Percentiles rank a stretch among this genome's conserved stretches.
These are phyloP conservation scores for fruit fly (Drosophila melanogaster) DNA, from an alignment of 1,140 invertebrate species.

Conservation along the genomic window DNA sequence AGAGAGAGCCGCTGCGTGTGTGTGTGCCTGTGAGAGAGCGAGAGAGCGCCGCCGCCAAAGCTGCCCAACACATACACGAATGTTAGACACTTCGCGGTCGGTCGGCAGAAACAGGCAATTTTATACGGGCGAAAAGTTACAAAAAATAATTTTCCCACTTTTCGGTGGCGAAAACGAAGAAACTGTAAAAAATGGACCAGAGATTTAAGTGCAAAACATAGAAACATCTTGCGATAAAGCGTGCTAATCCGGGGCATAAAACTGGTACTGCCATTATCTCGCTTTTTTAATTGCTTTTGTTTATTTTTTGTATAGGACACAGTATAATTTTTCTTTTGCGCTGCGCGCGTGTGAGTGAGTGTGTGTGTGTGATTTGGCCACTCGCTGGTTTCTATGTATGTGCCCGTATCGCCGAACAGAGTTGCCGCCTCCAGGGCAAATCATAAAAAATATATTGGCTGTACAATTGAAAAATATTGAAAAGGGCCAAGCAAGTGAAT, in stretches of 20 bases:
- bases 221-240: constrained; percentile 51
- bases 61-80: constrained; percentile 78
- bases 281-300: constrained; percentile 80
- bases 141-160: constrained; percentile 60
- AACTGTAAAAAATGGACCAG: constrained; percentile 6
- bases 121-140: constrained; percentile 70
- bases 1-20: constrained; percentile 37
- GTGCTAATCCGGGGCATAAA: constrained; percentile 57
- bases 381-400: constrained; percentile 59
- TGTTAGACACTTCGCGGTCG: constrained; percentile 73
- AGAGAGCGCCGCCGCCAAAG: constrained; percentile 56
- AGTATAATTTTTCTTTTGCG: constrained; percentile 78
- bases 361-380: constrained; percentile 55
- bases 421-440: constrained; percentile 23
- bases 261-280: constrained; percentile 68
- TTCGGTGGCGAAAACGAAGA: constrained; percentile 13
- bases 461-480: constrained; percentile 1
- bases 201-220: constrained; percentile 13
- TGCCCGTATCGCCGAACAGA: constrained; percentile 67
- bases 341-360: constrained; percentile 47
- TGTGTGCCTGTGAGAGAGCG: constrained; percentile 27
- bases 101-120: constrained; percentile 75
- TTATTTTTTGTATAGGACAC: constrained; percentile 80
- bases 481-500: neutral
- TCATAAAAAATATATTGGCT: constrained; percentile 16